Percentiles rank a stretch among this genome's conserved stretches.
Conservation (phyloP, 2,113 vertebrate species). For the Parotia lawesii region DNA sequence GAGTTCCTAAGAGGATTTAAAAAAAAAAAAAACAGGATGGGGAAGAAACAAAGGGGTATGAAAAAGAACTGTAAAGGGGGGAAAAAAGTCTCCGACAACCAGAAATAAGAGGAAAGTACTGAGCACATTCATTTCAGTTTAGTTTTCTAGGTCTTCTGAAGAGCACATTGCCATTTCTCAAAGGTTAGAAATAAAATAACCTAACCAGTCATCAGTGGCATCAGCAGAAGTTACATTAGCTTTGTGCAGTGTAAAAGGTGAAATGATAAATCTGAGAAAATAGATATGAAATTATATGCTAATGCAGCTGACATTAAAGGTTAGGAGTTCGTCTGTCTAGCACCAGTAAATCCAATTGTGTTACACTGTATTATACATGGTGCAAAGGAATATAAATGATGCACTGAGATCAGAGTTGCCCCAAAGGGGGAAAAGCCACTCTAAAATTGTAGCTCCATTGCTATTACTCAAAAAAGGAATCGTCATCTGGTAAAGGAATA, state of each 20-base stretch:
- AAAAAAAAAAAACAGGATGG: neutral
- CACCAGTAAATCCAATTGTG: conserved; percentile 57
- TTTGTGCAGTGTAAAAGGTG: conserved; percentile 62
- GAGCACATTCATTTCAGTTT: conserved; percentile 32
- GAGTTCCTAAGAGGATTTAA: neutral
- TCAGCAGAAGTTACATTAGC: conserved; percentile 65
- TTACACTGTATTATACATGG: conserved; percentile 36
- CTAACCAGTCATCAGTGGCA: conserved; percentile 50
- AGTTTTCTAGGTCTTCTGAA: conserved; percentile 63
- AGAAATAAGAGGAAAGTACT: neutral
- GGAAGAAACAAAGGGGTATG: neutral
- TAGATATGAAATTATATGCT: conserved; percentile 66
- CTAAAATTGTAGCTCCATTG: conserved; percentile 35
- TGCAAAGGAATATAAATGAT: conserved; percentile 57
- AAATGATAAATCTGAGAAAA: conserved; percentile 69
- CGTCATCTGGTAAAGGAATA: neutral
- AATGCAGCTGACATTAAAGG: conserved; percentile 65
- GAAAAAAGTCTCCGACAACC: rapidly evolving
- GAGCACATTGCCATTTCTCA: conserved; percentile 60
- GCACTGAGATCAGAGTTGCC: conserved; percentile 35
- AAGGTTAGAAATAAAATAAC: conserved; percentile 69
- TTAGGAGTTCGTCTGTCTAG: conserved; percentile 53
- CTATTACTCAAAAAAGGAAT: conserved; percentile 30
- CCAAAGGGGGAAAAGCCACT: conserved; percentile 35
- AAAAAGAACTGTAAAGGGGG: neutral